Base-by-base conservation (phyloP, 2,888 invertebrate genomes). In the Folsomia candida region DNA sequence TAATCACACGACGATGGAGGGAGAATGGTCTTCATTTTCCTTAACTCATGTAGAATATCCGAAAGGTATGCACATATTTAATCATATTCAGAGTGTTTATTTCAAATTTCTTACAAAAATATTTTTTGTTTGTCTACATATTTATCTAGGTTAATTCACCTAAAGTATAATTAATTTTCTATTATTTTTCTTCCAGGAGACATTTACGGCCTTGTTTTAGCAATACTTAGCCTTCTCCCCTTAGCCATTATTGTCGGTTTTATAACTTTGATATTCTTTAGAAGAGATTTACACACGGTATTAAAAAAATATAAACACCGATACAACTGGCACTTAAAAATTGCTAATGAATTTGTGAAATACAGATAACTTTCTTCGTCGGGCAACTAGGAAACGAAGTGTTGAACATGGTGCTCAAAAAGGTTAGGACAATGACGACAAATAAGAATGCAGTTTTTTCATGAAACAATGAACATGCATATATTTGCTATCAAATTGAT, bases 251-350 rank as follows among this genome's bases (percentile, higher is more conserved):
- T 91, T 66, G 88, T 91, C 79, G 92, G 92, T 76, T 93, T 94
- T 84, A 82, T 91, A 75, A 90, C 94, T 54, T 86, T 95, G 74
- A 92, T 95, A 81, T 83, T 94, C 77, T 94, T 94, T 84, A 87
- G 94, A 82, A 87, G 95, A 83, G 95, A 96, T 86, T 86, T 95
- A 79, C 94, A 95, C 82, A 95, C 95, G 74, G 94, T 95, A 86
- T 47, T 9, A 9, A 47, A 18, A 47, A 47, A 47, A 11, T 47
- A 47, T 18, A 47, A 11, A 11, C 47, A 47, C 18, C 47, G 18
- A 47, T 11, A 47, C 9, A 47, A 47, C 18, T 47, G 47, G 9
- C 9, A 11, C 9, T 18, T 47, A 47, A 47, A 47, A 9, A 47
- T 47, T 18, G 9, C 9, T 18, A n/a, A n/a, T n/a, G n/a, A 51